Conservation (phyloP, 1,140 invertebrate species). For the Rhyzopertha dominica region DNA sequence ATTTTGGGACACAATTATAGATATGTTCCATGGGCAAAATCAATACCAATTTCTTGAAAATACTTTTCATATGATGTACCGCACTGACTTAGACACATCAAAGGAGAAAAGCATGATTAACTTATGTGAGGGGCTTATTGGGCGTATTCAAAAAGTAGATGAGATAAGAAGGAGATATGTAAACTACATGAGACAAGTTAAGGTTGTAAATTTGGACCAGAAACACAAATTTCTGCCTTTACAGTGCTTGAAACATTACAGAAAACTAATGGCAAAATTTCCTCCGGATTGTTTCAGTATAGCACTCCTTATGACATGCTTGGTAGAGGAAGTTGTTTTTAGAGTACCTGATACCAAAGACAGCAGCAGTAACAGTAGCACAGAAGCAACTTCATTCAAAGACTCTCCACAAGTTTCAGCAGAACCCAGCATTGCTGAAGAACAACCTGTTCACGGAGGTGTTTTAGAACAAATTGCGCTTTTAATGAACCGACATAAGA, state of each 20-base stretch:
- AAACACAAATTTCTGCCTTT: not conserved
- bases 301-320: not conserved
- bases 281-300: conserved; percentile 3
- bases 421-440: not conserved
- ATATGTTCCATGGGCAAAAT: too few species aligned
- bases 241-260: not conserved
- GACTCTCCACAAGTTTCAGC: not conserved
- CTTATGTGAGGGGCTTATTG: too few species aligned
- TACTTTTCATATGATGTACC: too few species aligned
- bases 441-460: not conserved
- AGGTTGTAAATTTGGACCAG: not conserved
- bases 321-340: conserved; percentile 1
- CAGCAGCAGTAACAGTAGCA: conserved; percentile 1
- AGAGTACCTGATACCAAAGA: too few species aligned
- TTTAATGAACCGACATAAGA: not conserved
- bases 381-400: not conserved
- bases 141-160: too few species aligned
- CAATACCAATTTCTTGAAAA: too few species aligned
- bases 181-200: conserved; percentile 7
- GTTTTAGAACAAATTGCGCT: not conserved
- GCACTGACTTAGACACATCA: too few species aligned
- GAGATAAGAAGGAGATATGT: conserved; percentile 1
- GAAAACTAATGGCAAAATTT: not conserved
- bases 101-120: too few species aligned
- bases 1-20: too few species aligned